Conservation (phyloP, 2,797 vertebrate species). For the Myotis pilosus region DNA sequence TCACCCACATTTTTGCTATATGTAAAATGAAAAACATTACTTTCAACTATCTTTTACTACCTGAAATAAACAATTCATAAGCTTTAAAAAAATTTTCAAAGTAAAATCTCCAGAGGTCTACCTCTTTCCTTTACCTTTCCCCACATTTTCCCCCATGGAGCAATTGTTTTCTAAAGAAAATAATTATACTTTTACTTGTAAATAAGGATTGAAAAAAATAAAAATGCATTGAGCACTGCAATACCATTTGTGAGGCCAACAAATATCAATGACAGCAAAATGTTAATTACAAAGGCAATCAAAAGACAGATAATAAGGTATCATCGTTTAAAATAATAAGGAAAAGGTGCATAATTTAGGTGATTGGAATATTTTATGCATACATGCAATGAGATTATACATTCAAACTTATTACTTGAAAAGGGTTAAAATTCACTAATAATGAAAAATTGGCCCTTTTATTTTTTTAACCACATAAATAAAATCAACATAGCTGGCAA, state of each 20-base stretch:
- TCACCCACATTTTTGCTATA: constrained; percentile 15
- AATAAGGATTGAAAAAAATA: constrained; percentile 14
- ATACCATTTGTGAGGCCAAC: background rate
- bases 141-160: background rate
- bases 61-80: background rate
- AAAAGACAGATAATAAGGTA: background rate
- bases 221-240: background rate
- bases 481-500: constrained; percentile 43
- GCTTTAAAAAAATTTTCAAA: background rate
- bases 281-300: background rate
- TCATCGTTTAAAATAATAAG: constrained; percentile 40
- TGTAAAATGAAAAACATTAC: background rate
- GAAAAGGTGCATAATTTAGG: background rate
- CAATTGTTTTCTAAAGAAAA: constrained; percentile 30
- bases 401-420: constrained; percentile 27
- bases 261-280: background rate
- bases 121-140: background rate
- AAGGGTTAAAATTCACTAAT: background rate
- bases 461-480: constrained; percentile 32
- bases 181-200: constrained; percentile 46
- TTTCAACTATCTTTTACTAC: background rate
- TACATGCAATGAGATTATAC: background rate
- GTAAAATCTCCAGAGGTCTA: constrained; percentile 1
- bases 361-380: background rate
- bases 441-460: background rate